phyloP scores from a whole-genome alignment of 2,888 invertebrate genomes.

The Bombyx huttoni region DNA sequence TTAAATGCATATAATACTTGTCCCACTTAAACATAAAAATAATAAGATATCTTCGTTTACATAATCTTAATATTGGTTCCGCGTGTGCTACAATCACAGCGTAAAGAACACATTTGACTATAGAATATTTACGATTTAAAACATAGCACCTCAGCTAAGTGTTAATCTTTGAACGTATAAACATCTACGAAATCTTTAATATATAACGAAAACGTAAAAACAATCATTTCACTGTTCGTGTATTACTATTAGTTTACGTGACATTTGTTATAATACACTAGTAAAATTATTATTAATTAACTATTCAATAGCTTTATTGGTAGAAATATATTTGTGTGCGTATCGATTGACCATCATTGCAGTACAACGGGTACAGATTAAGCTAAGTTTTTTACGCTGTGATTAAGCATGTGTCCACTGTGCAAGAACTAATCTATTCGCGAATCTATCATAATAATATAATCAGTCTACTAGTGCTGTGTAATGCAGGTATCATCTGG shows the following conservation, averaged over 20 bases:
- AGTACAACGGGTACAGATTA: not conserved
- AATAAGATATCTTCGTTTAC: slow-evolving; percentile 38
- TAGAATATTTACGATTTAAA: not conserved
- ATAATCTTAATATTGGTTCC: slow-evolving; percentile 60
- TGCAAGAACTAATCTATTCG: not conserved
- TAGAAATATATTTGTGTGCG: not conserved
- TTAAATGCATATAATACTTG: slow-evolving; percentile 26
- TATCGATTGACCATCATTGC: not conserved
- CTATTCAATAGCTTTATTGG: too few species aligned
- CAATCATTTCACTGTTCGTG: too few species aligned
- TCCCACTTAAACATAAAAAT: slow-evolving; percentile 37
- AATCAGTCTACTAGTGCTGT: not conserved
- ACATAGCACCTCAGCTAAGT: not conserved
- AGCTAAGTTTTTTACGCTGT: not conserved
- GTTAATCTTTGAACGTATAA: not conserved
- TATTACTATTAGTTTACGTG: too few species aligned
- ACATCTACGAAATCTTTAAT: too few species aligned
- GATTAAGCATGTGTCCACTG: not conserved
- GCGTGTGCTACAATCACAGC: slow-evolving; percentile 31
- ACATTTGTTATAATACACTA: too few species aligned
- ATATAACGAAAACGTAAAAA: too few species aligned
- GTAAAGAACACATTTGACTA: slow-evolving; percentile 15
- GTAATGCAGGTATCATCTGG: not conserved
- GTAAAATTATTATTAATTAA: too few species aligned
- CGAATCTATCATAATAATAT: not conserved